phyloP scores from a whole-genome alignment of 2,797 vertebrate genomes.

The Adelosebastes latens region DNA sequence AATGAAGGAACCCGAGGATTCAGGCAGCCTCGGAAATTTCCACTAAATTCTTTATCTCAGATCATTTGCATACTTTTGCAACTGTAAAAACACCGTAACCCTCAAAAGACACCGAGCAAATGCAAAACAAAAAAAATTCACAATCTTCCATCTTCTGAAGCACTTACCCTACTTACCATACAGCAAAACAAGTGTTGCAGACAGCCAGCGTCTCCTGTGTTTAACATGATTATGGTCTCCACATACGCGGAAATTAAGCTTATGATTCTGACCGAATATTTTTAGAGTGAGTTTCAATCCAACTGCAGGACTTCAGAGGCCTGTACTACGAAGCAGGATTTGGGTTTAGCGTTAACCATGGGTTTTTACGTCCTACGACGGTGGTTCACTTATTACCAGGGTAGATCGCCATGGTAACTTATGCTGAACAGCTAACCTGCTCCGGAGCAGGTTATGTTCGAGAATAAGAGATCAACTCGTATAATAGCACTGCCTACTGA shows the following conservation, averaged over 20 bases:
- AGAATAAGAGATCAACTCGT: too few relatives aligned
- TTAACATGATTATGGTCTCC: neutral
- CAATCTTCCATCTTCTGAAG: constrained; percentile 27
- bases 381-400: too few relatives aligned
- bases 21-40: constrained; percentile 11
- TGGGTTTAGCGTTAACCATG: too few relatives aligned
- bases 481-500: too few relatives aligned
- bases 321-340: too few relatives aligned
- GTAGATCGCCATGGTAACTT: too few relatives aligned
- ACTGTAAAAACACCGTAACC: constrained; percentile 39
- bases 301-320: neutral
- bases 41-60: constrained; percentile 32
- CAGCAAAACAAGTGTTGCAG: neutral
- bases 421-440: too few relatives aligned
- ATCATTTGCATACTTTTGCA: constrained; percentile 49
- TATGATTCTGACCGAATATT: neutral
- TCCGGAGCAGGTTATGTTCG: too few relatives aligned
- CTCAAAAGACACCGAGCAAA: constrained; percentile 44
- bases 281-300: neutral
- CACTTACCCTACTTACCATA: constrained; percentile 3
- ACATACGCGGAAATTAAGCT: neutral
- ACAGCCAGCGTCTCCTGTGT: neutral
- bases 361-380: too few relatives aligned
- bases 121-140: constrained; percentile 36
- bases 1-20: constrained; percentile 9